Conservation (phyloP, 2,888 invertebrate species). For the Machimus atricapillus region DNA sequence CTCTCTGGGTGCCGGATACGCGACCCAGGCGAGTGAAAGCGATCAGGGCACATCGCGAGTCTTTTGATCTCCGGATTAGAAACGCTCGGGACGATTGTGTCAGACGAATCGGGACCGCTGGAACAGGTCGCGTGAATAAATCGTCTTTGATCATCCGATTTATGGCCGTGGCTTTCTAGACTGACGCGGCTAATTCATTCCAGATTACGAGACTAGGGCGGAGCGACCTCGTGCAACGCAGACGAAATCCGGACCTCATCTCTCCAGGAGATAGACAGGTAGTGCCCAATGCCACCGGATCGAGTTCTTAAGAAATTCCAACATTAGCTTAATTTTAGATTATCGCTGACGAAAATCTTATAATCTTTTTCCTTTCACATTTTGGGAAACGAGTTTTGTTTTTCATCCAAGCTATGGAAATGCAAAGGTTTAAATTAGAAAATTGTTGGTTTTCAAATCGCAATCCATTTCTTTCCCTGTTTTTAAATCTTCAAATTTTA, state of each 20-base stretch:
- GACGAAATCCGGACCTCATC: not conserved
- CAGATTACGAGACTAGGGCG: not conserved
- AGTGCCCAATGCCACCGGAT: not conserved
- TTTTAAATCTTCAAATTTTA: not conserved
- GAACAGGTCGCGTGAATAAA: constrained; percentile 26
- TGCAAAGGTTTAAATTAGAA: too few species aligned
- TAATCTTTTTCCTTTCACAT: not conserved
- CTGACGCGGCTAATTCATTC: constrained; percentile 27
- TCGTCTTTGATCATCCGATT: constrained; percentile 34
- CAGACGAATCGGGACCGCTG: not conserved
- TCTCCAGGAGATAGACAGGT: not conserved
- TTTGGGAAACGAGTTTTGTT: not conserved
- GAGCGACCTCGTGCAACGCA: not conserved
- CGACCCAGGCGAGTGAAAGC: constrained; percentile 8
- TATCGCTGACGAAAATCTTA: not conserved
- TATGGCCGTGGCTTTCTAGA: not conserved
- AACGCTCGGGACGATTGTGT: not conserved
- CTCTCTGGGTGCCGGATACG: not conserved
- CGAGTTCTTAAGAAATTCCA: not conserved
- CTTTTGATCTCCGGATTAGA: not conserved
- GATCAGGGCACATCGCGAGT: not conserved
- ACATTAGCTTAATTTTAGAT: not conserved
- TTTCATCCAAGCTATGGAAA: too few species aligned
- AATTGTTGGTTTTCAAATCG: not conserved
- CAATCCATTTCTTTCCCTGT: not conserved